Evolutionary conservation across 37 sponge, comb jelly and placozoan species (phyloP), one percentile per base, ranked within the genome.

Genomic region (Beroe forskalii): DNA sequence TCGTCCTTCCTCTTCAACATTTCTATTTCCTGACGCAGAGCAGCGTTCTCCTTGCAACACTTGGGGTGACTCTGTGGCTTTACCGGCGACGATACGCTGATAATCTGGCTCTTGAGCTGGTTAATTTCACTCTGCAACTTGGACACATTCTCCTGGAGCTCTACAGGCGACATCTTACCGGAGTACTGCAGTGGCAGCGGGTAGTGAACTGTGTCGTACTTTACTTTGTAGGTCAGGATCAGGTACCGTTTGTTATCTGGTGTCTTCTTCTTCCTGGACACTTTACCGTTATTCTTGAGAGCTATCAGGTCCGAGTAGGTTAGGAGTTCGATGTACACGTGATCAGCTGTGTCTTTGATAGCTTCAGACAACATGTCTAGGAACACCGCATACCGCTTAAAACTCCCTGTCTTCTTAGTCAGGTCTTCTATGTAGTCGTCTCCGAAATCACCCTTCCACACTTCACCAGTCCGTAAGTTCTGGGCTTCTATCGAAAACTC

Each of bases 201-300:
- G 31, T 80, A 80, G 86, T 80, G 44, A 24, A 80, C 86, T 4
- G 86, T 80, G 35, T 80, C 86, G 22, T 80, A 80, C 48, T 43
- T 80, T 42, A 80, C 86, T 25, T 44, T 41, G 86, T 80, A 80
- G 23, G 86, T 80, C 27, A 80, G 48, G 17, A 80, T 80, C 0
- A 80, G 55, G 27, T 80, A 80, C 25, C 86, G 12, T 43, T 80
- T 80, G 55, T 42, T 80, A 24, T 80, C 86, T 6, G 86, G 3
- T 42, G 55, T 4, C 40, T 80, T 80, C 25, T 41, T 44, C 25
- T 28, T 64, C n/a, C n/a, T n/a, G 28, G 14, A 32, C 2, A 36
- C 37, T 23, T 43, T 35, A 2, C 40, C 30, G 20, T 28, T 37
- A 37, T 19, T 37, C 28, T 80, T 80, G 8, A 80, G 40, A 43